Evolutionary conservation across 2,888 invertebrate genomes (phyloP), one percentile per base, ranked within the genome.

Genomic region (Conus canariensis): DNA sequence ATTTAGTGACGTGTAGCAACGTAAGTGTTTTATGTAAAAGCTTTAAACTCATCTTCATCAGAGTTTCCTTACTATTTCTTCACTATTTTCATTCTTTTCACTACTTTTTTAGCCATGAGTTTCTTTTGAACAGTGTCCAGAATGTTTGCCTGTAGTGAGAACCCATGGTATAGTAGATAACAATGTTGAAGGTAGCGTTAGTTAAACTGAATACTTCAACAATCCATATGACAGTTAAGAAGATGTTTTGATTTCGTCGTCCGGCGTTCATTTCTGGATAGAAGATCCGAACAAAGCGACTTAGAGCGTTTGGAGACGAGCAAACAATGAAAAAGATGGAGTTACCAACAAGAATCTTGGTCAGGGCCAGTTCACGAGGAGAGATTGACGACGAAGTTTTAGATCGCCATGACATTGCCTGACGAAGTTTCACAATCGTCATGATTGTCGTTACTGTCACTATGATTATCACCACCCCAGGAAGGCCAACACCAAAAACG

Each of bases 91-190:
- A 4, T 45, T 45, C 45, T 4, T 45, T 4, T 45, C 45, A 45
- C 45, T 45, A 45, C 45, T 45, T 45, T 45, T 4, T 45, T 45
- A 45, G 45, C 45, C 45, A 45, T 45, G 45, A 3, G 45, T 45
- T 45, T 45, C 45, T 83, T 12, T 22, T 5, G 83, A 83, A 59
- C 58, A 83, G 22, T 19, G 22, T 58, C 83, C 83, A 83, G 59
- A 83, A 83, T 9, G 58, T 83, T 59, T 83, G 3, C 58, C 83
- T 83, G 83, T 83, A 83, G n/a, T 45, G 83, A n/a, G 83, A 83
- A 1, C 83, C 83, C 59, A 83, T 83, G 59, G 19, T 58, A 58
- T 83, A 83, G 12, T 83, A 83, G 14, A 83, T 45, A 8, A 83
- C 0, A 22, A 83, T 83, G 83, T 83, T 83, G 59, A 83, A 83